Base-by-base conservation (phyloP, 2,113 vertebrate genomes). In the Pampusana beccarii region DNA sequence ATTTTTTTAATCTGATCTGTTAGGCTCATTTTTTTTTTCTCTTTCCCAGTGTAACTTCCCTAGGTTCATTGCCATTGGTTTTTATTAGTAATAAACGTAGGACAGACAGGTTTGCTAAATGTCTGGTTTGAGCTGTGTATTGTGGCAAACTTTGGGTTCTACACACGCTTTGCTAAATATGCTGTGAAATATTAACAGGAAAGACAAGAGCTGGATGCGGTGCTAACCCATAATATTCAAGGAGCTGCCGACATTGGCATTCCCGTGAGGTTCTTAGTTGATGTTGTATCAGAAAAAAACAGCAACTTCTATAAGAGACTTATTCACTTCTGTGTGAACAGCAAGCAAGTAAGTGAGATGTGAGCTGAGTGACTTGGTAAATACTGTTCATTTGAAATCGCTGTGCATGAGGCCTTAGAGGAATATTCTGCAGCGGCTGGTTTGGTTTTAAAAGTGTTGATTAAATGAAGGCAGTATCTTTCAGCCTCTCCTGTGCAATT, bases 141-240 rank as follows among this genome's bases (percentile, higher is more conserved):
- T 38, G 24, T 11, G 3, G 33, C 7, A 33, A 9, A 60, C 75
- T 54, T 60, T 89, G 66, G 13, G 34, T 62, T 84, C 44, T 72
- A 38, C 15, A 24, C 0, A 0, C 50, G 53, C 56, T 65, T 83
- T 51, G 20, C 61, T 90, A 5, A 50, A 44, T 65, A 2, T 61
- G 21, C 53, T 90, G 42, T 88, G 66, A 56, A 88, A 92, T 81
- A 28, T 66, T 72, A 67, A 62, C 96, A 99, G 98, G 96, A 79
- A 86, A 96, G 92, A 60, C 97, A 97, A 77, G 98, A 98, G 69
- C 20, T 96, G 10, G 95, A 92, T 10, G 81, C 77, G 0, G 44
- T 94, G 93, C 92, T 99, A 34, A 97, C 97, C 56, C 98, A 99
- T 90, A 97, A 97, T 15, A 64, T 98, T 54, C 91, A 97, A 77